Conservation (phyloP, 2,888 invertebrate genomes). For the Anorthoa munda region DNA sequence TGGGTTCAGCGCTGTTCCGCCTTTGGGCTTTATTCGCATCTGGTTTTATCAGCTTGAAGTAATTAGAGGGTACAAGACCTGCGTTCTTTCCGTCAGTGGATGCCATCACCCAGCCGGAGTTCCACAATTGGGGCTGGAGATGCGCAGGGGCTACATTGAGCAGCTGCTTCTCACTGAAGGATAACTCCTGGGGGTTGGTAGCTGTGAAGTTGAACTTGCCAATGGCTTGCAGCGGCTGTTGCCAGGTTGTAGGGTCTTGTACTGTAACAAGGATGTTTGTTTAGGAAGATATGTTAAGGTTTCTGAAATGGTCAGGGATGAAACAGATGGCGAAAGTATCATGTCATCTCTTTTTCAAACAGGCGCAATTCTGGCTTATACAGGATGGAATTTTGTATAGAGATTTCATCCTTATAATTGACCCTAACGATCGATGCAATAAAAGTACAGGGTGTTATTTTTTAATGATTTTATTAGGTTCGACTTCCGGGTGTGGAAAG, state of each 20-base stretch:
- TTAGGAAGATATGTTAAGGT: not conserved
- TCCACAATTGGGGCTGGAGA: conserved; percentile 93
- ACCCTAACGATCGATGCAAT: too few relatives aligned
- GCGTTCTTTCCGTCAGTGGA: conserved; percentile 90
- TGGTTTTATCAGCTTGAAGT: conserved; percentile 83
- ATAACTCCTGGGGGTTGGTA: conserved; percentile 94
- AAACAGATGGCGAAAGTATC: not conserved
- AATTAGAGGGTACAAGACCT: conserved; percentile 93
- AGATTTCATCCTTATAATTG: too few relatives aligned
- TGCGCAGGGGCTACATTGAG: conserved; percentile 96
- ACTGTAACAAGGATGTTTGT: conserved; percentile 79
- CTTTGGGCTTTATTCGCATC: not conserved
- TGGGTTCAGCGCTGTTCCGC: not conserved
- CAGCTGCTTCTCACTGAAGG: conserved; percentile 94
- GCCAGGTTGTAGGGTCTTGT: conserved; percentile 93
- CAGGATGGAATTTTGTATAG: too few relatives aligned
- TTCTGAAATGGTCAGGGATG: not conserved
- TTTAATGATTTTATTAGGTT: too few relatives aligned
- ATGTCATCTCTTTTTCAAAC: not conserved
- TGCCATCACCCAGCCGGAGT: conserved; percentile 93
- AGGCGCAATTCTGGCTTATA: not conserved
- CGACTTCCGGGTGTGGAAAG: too few relatives aligned
- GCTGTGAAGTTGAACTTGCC: conserved; percentile 95
- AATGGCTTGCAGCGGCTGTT: conserved; percentile 92
- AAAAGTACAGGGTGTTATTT: too few relatives aligned